These are phyloP conservation scores for Pygoscelis antarcticus DNA, from an alignment of 2,113 vertebrate species.

Conservation along the genomic window DNA sequence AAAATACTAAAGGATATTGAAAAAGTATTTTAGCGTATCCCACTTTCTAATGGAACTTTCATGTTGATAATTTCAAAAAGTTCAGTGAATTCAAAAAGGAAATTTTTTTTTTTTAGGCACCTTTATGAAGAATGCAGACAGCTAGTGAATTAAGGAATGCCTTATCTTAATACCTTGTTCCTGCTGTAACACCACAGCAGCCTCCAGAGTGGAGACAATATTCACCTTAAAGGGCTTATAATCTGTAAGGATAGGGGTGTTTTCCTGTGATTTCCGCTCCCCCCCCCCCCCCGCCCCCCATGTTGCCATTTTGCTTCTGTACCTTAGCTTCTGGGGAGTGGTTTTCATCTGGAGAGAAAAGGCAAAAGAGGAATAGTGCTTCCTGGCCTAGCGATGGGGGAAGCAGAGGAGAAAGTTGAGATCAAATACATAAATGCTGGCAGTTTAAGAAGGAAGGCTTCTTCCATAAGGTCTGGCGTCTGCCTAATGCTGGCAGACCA, in stretches of 20 bases:
- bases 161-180: background rate
- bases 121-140: background rate
- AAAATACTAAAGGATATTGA: background rate
- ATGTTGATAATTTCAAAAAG: background rate
- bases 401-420: background rate
- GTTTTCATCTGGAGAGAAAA: background rate
- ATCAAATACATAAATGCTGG: background rate
- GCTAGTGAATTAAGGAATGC: background rate
- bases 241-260: background rate
- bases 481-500: background rate
- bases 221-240: background rate
- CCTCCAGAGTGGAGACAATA: background rate
- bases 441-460: background rate
- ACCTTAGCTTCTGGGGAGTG: background rate
- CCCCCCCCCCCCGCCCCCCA: no score
- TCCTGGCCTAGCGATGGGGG: background rate
- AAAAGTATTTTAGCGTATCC: background rate
- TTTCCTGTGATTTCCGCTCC: background rate
- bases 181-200: no score
- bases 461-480: background rate
- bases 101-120: no score
- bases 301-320: background rate
- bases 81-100: background rate
- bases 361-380: background rate
- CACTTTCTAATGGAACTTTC: background rate